Percentiles rank a stretch among this genome's conserved stretches.
phyloP scores from a whole-genome alignment of 2,888 invertebrate genomes.

The Tetragonula carbonaria region DNA sequence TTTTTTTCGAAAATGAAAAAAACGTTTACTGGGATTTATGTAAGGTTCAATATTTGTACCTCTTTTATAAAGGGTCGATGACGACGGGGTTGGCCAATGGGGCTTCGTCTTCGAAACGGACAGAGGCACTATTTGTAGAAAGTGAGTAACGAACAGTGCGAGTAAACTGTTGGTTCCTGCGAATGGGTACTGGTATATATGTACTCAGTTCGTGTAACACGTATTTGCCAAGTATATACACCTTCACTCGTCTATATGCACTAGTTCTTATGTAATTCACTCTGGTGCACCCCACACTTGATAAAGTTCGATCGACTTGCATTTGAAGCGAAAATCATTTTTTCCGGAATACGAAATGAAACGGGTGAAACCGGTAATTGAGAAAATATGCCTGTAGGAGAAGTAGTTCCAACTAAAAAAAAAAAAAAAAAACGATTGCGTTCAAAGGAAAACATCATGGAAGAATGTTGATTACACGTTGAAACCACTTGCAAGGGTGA shows the following conservation, averaged over 20 bases:
- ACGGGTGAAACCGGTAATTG: constrained; percentile 20
- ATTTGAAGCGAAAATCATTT: not conserved
- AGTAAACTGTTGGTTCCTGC: constrained; percentile 73
- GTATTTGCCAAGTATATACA: constrained; percentile 23
- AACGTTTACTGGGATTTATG: too few relatives aligned
- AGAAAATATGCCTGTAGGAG: not conserved
- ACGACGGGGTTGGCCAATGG: not conserved
- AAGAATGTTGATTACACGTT: not conserved
- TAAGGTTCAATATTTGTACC: constrained; percentile 9
- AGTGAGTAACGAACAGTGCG: constrained; percentile 52
- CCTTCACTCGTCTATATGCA: constrained; percentile 25
- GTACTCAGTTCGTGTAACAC: constrained; percentile 59
- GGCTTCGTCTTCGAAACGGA: constrained; percentile 3
- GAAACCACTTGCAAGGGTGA: not conserved
- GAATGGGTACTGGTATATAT: constrained; percentile 74
- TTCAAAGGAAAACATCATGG: not conserved
- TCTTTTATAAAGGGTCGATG: not conserved
- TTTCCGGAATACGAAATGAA: constrained; percentile 30
- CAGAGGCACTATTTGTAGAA: constrained; percentile 30
- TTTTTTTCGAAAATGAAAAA: not conserved
- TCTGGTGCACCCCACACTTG: constrained; percentile 2
- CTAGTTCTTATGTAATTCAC: not conserved
- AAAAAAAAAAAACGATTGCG: too few relatives aligned
- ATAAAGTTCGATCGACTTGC: not conserved
- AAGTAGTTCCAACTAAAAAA: not conserved